Evolutionary conservation across 2,797 vertebrate species (phyloP).

Genomic region (Sebastiscus albofasciatus): DNA sequence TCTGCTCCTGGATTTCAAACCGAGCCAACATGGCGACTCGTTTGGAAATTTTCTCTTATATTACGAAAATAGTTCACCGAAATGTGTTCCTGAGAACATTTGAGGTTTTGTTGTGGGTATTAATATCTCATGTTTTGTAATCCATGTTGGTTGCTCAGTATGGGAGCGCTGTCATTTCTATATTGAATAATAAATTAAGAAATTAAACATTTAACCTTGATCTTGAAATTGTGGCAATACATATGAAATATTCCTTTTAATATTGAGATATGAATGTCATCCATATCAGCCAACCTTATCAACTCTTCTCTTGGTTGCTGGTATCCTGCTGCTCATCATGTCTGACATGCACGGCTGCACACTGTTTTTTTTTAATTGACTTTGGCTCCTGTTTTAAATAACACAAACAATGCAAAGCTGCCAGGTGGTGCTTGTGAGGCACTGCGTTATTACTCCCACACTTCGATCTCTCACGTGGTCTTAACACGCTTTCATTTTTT

Average conservation of each 20-base stretch:
- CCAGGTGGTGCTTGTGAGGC: constrained; percentile 27
- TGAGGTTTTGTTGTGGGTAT: not conserved
- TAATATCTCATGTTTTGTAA: not conserved
- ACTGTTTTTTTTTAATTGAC: constrained; percentile 32
- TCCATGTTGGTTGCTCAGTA: not conserved
- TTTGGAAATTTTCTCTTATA: too few species aligned
- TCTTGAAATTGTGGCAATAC: not conserved
- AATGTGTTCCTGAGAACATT: too few species aligned
- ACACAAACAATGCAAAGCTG: constrained; percentile 45
- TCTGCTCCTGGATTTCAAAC: too few species aligned
- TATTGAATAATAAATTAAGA: too few species aligned
- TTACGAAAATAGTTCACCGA: too few species aligned
- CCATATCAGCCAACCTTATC: not conserved
- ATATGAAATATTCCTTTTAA: not conserved
- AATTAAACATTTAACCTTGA: not conserved
- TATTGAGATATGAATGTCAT: not conserved
- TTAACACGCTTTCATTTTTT: constrained; percentile 23
- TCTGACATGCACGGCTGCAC: constrained; percentile 16
- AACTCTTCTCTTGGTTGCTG: not conserved
- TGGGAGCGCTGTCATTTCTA: not conserved
- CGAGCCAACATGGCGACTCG: too few species aligned
- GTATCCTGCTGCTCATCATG: constrained; percentile 11
- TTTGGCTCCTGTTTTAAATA: constrained; percentile 38
- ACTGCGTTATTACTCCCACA: constrained; percentile 24
- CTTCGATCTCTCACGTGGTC: not conserved